Base-by-base conservation (phyloP, 2,888 invertebrate species). In the Ophioninae sp. region DNA sequence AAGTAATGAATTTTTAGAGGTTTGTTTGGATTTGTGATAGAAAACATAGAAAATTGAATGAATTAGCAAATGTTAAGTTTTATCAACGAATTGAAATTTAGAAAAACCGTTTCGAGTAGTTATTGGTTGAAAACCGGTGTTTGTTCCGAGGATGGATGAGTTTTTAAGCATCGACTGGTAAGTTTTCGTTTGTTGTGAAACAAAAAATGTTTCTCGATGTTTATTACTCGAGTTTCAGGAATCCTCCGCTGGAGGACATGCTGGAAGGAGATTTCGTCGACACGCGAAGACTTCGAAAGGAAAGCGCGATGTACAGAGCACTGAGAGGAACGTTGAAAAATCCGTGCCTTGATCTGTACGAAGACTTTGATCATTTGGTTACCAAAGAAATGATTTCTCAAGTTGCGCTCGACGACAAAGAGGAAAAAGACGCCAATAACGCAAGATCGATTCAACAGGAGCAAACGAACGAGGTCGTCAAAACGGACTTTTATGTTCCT, bases 121-220 rank as follows among this genome's bases (percentile, higher is more conserved):
- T 10, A 13, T 6, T 17, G 17, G 13, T 51, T 13, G 17, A 13
- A 13, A 3, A 6, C 17, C 0, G 17, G 51, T 13, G 13, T 63
- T 63, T 2, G 23, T 13, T 64, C 37, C 68, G 2, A 78, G 6
- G n/a, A 91, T 91, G 91, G 90, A 91, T 0, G 86, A 87, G 58
- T 91, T 91, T 75, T 80, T 85, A 30, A 86, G 81, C 30, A 88
- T 91, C 65, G 87, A 90, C 81, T 91, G 91, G 91, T 91, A 85
- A 84, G 85, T 85, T 39, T 6, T 9, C 5, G 23, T 68, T 56
- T 6, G n/a, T 59, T 68, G 0, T n/a, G 0, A 56, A 22, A n/a
- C n/a, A 65, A 10, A 2, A n/a, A 41, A 3, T 23, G 23, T 13
- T 41, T 7, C 9, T n/a, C n/a, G 17, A 75, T 56, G 3, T 3